Base-by-base conservation (phyloP, 2,888 invertebrate species). In the Hybos culiciformis region DNA sequence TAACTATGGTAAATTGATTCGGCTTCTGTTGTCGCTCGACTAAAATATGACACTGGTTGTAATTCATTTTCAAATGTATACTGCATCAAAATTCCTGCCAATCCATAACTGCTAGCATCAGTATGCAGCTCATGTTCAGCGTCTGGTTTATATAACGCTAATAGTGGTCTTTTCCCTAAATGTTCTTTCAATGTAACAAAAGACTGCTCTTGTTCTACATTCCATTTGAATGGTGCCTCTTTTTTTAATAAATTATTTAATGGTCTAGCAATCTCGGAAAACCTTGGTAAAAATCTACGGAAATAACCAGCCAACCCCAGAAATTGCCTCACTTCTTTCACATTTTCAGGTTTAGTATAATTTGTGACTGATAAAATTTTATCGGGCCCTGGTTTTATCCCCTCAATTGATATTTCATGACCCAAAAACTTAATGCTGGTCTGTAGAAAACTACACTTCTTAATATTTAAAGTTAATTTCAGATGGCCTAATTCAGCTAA, bases 281-380 rank as follows among this genome's bases (percentile, higher is more conserved):
- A 59, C 2, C 50, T 19, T 20, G 41, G 17, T 3, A 60, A 54
- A 38, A 60, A 60, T 32, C 52, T 45, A 12, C 58, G 24, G 23
- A 58, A 60, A 36, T 59, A 62, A 0, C 55, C 51, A 1, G 50
- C 43, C 8, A 59, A 38, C 2, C 58, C 59, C 11, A 58, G 38
- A 23, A 60, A 59, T 37, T 49, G 44, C 41, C 50, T 48, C 1
- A 56, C 45, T n/a, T 53, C 48, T 37, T 50, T 53, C 0, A 39
- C 17, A 9, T 26, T 41, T 17, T 39, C 43, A 1, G 54, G 54
- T 1, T 12, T 32, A 1, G 52, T 51, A 7, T 49, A 53, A 29
- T 54, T 43, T 20, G 37, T 20, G 14, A 54, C 41, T 2, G 49
- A 26, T 12, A 4, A 9, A 26, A 26, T 26, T n/a, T n/a, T n/a